phyloP scores from a whole-genome alignment of 2,113 vertebrate genomes.

The Pygathrix nemaeus region DNA sequence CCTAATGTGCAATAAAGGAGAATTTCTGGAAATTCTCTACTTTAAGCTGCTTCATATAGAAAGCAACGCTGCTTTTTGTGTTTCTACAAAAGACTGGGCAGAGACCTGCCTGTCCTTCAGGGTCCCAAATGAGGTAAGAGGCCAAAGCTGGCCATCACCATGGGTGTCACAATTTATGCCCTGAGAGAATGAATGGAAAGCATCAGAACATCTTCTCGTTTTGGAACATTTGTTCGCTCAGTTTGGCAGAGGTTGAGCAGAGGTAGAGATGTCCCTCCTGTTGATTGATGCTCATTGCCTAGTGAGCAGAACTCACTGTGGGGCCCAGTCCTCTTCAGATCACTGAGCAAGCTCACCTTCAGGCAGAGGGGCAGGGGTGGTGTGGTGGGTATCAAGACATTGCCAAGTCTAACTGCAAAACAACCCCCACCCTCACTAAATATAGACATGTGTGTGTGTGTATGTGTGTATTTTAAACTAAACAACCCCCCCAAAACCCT shows the following conservation, averaged over 20 bases:
- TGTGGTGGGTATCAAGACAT: neutral
- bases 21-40: neutral
- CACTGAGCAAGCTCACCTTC: neutral
- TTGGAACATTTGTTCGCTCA: neutral
- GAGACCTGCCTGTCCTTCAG: neutral
- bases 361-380: neutral
- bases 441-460: no score
- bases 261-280: neutral
- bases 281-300: neutral
- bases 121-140: neutral
- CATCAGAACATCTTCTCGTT: neutral
- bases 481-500: neutral
- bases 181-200: neutral
- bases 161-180: neutral
- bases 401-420: neutral
- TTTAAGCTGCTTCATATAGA: neutral
- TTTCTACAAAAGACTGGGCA: neutral
- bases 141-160: neutral
- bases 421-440: neutral
- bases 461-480: neutral
- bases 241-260: neutral
- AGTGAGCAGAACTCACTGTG: neutral
- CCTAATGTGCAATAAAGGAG: neutral
- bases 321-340: neutral
- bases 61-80: neutral